These are phyloP conservation scores for Lasioglossum baleicum DNA, from an alignment of 1,140 invertebrate genomes.

Conservation along the genomic window DNA sequence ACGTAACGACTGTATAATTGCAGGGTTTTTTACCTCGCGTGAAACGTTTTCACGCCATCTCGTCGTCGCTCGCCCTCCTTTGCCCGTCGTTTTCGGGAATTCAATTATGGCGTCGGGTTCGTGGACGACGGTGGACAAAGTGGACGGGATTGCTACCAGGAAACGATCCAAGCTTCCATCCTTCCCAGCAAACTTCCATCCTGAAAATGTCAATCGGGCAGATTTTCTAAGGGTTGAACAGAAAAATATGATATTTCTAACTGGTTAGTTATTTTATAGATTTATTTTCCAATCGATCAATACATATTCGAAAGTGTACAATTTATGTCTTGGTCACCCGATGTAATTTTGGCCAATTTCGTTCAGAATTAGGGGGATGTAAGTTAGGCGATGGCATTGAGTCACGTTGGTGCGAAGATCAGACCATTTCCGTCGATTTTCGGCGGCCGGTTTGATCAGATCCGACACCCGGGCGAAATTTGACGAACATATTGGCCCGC, in stretches of 20 bases:
- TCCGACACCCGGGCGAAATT: slow-evolving; percentile 50
- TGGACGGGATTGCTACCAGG: not conserved
- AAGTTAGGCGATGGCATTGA: not conserved
- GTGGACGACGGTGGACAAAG: not conserved
- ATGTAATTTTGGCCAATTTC: no score
- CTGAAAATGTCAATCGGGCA: not conserved
- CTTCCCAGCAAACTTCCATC: no score
- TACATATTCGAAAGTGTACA: no score
- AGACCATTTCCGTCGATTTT: not conserved
- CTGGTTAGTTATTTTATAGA: no score
- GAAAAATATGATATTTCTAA: no score
- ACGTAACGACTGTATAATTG: slow-evolving; percentile 72
- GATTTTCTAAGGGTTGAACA: no score
- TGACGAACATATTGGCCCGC: slow-evolving; percentile 63
- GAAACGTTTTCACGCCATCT: slow-evolving; percentile 58
- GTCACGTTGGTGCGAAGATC: not conserved
- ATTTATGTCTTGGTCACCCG: no score
- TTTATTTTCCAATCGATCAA: no score
- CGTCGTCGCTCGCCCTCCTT: not conserved
- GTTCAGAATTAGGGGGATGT: no score
- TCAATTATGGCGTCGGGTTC: slow-evolving; percentile 23
- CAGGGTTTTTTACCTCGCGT: slow-evolving; percentile 52
- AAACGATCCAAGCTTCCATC: not conserved
- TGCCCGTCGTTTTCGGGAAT: slow-evolving; percentile 26
- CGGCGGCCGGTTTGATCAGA: slow-evolving; percentile 46